phyloP scores from a whole-genome alignment of 2,888 invertebrate species.

The Achlya flavicornis region DNA sequence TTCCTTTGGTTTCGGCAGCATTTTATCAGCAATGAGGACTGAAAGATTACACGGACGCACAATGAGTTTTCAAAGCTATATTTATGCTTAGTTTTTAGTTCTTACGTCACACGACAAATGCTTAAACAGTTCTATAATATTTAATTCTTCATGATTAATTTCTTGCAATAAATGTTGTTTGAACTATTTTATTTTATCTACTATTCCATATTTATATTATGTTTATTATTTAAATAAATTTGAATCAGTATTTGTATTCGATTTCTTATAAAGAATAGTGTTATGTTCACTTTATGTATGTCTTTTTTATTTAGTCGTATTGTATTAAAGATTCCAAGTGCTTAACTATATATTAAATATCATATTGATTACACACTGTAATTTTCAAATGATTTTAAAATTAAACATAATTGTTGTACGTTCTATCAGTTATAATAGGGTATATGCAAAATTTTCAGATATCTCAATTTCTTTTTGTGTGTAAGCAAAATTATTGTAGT shows the following conservation, averaged over 20 bases:
- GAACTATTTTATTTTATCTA: neutral
- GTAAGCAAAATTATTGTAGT: neutral
- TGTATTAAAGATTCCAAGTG: neutral
- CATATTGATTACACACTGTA: neutral
- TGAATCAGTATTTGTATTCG: neutral
- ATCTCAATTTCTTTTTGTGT: neutral
- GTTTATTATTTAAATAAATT: neutral
- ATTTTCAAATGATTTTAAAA: too few relatives aligned
- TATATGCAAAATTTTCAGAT: too few relatives aligned
- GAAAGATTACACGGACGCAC: constrained; percentile 23
- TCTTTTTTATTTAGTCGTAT: neutral
- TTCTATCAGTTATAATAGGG: too few relatives aligned
- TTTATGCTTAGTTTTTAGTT: neutral
- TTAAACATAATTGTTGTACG: too few relatives aligned
- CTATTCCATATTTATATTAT: neutral
- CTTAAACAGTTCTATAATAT: neutral
- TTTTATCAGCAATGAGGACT: neutral
- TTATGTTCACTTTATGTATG: neutral
- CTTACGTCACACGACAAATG: neutral
- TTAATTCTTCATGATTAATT: neutral
- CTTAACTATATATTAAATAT: neutral
- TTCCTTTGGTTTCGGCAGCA: neutral
- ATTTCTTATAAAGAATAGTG: neutral
- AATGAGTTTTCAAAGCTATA: constrained; percentile 21
- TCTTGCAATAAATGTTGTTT: neutral